Percentiles rank a stretch among this genome's conserved stretches.
These are phyloP conservation scores for Sminthurides bifidus DNA, from an alignment of 1,140 invertebrate species.

Conservation along the genomic window DNA sequence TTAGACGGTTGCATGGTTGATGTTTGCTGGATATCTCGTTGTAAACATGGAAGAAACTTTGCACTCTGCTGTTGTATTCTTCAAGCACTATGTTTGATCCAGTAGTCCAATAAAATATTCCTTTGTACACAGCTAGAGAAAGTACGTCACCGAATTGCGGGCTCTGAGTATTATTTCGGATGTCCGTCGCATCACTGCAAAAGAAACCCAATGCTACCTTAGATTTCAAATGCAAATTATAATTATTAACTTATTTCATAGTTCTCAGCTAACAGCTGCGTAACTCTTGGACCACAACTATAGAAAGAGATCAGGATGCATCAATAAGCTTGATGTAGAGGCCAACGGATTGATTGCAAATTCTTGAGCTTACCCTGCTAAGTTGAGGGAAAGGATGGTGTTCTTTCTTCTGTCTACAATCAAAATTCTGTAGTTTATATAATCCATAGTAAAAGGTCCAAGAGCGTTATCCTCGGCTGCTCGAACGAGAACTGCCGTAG, in stretches of 20 bases:
- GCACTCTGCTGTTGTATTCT: conserved; percentile 44
- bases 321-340: no score
- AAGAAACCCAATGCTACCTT: no score
- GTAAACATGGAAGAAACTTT: conserved; percentile 62
- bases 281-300: not conserved
- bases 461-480: no score
- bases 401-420: conserved; percentile 56
- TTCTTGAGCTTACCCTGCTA: conserved; percentile 53
- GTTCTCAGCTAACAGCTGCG: not conserved
- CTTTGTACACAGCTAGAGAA: conserved; percentile 59
- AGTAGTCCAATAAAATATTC: conserved; percentile 72
- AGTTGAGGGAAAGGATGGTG: conserved; percentile 62
- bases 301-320: no score
- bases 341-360: not conserved
- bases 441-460: conserved; percentile 64
- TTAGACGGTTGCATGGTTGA: conserved; percentile 41
- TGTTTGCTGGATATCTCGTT: conserved; percentile 42
- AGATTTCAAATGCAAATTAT: no score
- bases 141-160: conserved; percentile 63
- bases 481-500: conserved; percentile 48
- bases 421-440: conserved; percentile 64
- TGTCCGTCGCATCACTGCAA: conserved; percentile 53
- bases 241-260: not conserved
- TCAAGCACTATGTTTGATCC: conserved; percentile 56
- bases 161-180: conserved; percentile 58